A percentile compares a stretch with the other conserved stretches of the same genome.
phyloP scores from a whole-genome alignment of 2,888 invertebrate species.

The Ditula angustiorana region DNA sequence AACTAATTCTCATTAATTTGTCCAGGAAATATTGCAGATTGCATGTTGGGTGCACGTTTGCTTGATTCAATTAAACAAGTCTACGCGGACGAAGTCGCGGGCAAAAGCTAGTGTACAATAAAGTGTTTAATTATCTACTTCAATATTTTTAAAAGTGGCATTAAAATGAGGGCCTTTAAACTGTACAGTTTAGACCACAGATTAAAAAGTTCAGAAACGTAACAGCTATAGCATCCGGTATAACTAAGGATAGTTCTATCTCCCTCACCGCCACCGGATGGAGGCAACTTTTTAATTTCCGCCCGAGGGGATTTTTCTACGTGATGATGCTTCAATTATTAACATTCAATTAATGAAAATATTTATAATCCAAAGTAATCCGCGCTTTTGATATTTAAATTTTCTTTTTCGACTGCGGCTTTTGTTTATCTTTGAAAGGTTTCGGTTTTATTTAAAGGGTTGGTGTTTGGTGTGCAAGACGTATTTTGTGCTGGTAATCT shows the following conservation, averaged over 20 bases:
- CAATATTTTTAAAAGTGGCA: no score
- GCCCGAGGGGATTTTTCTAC: slow-evolving; percentile 79
- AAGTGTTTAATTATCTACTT: no score
- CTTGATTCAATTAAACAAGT: no score
- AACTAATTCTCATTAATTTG: no score
- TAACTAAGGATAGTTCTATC: slow-evolving; percentile 27
- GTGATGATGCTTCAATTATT: slow-evolving; percentile 80
- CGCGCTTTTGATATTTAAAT: slow-evolving; percentile 46
- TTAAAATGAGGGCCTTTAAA: no score
- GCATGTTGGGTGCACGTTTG: no score
- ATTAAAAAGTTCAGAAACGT: no score
- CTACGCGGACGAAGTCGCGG: no score
- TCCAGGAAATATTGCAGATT: no score
- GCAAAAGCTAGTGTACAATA: no score
- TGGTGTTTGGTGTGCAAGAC: not conserved
- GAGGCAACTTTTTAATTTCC: slow-evolving; percentile 83
- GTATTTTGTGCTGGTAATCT: not conserved
- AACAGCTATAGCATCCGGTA: slow-evolving; percentile 46
- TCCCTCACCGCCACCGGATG: slow-evolving; percentile 57
- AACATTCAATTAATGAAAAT: slow-evolving; percentile 82
- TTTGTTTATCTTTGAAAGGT: slow-evolving; percentile 23
- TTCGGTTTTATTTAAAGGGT: slow-evolving; percentile 7
- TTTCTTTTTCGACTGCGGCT: slow-evolving; percentile 34
- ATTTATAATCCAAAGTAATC: slow-evolving; percentile 64
- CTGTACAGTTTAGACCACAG: no score